Conservation (phyloP, 2,888 invertebrate genomes). For the Eucera pruinosa region DNA sequence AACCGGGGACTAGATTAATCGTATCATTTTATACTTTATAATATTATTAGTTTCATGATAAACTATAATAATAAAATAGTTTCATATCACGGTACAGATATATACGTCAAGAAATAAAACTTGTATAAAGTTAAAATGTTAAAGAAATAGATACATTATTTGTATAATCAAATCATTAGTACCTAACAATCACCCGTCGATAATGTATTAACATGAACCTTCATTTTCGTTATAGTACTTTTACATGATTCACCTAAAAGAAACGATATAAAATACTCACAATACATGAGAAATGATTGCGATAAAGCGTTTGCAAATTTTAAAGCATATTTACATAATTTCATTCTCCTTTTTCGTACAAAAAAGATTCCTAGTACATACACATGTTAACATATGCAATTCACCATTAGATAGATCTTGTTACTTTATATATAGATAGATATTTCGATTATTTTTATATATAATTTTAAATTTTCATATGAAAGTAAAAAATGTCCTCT, state of each 20-base stretch:
- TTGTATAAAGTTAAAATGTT: constrained; percentile 1
- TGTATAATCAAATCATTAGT: constrained; percentile 5
- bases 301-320: constrained; percentile 32
- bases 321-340: constrained; percentile 66
- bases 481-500: constrained; percentile 59
- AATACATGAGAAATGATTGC: constrained; percentile 32
- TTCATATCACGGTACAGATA: background rate
- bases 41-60: constrained; percentile 6
- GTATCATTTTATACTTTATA: constrained; percentile 6
- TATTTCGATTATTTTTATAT: constrained; percentile 38
- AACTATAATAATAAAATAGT: background rate
- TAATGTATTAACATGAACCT: constrained; percentile 32
- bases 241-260: constrained; percentile 7
- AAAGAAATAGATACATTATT: constrained; percentile 13
- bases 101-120: constrained; percentile 13
- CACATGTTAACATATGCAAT: constrained; percentile 1
- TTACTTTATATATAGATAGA: constrained; percentile 18
- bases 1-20: constrained; percentile 25
- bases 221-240: constrained; percentile 19
- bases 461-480: constrained; percentile 45
- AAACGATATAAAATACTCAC: constrained; percentile 28
- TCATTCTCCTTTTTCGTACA: constrained; percentile 44
- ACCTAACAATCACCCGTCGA: constrained; percentile 6
- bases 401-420: constrained; percentile 19
- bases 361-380: constrained; percentile 29